A percentile compares a stretch with the other conserved stretches of the same genome.
phyloP scores from a whole-genome alignment of 2,113 vertebrate species.

The Onychorhynchus coronatus region DNA sequence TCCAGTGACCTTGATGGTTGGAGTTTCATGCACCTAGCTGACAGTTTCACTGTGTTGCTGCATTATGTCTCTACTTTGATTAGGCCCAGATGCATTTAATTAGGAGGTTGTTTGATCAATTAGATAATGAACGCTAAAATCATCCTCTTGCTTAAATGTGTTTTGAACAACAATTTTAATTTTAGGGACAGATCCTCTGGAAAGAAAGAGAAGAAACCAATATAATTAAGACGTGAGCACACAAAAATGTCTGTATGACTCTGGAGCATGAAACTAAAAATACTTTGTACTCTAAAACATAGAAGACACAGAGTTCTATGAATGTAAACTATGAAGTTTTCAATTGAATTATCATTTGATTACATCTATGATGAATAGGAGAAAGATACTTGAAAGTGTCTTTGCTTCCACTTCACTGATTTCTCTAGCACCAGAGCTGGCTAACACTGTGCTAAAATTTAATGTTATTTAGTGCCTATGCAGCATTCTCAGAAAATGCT shows the following conservation, averaged over 20 bases:
- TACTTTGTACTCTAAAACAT: not conserved
- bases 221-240: slow-evolving; percentile 42
- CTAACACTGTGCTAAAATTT: not conserved
- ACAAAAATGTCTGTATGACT: not conserved
- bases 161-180: slow-evolving; percentile 65
- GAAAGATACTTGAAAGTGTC: not conserved
- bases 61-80: slow-evolving; percentile 62
- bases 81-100: slow-evolving; percentile 74
- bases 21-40: not conserved
- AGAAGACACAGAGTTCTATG: not conserved
- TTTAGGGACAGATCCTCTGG: not conserved
- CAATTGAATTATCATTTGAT: not conserved
- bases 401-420: not conserved
- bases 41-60: slow-evolving; percentile 45
- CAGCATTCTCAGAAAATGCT: not conserved
- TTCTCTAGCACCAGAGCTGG: not conserved
- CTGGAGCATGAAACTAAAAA: not conserved
- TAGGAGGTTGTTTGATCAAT: slow-evolving; percentile 70
- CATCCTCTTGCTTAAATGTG: slow-evolving; percentile 67
- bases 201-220: not conserved
- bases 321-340: not conserved
- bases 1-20: not conserved
- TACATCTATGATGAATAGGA: not conserved
- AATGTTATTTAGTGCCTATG: not conserved
- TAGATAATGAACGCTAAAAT: slow-evolving; percentile 71